Evolutionary conservation across 2,888 invertebrate genomes (phyloP), one percentile per base, ranked within the genome.

Genomic region (Pandemis corylana): DNA sequence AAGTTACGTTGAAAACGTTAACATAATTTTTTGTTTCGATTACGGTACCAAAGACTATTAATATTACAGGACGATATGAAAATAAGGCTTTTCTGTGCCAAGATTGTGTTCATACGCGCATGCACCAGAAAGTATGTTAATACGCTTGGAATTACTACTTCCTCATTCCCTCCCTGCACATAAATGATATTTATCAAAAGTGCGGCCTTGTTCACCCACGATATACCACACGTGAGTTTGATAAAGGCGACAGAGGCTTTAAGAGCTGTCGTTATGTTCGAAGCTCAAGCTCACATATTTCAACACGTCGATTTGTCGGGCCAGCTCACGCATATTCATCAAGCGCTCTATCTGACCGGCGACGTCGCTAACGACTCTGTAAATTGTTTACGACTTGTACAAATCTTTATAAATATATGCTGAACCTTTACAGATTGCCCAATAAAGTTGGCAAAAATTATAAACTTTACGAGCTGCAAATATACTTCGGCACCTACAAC

Each of bases 361-460:
- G 64, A 46, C 62, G 36, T 75, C 66, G 46, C 71, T 67, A 78
- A 78, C 73, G 72, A 76, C 77, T 72, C 69, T 72, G 77, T 79
- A 80, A 79, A 80, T 77, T 77, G 77, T 83, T 83, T 79, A 78
- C 78, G 78, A 77, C 71, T 80, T 78, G 77, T 83, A 80, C 81
- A 80, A 81, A 83, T 83, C 79, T 81, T 78, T 74, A 75, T 83
- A 82, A 84, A 84, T 72, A 71, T 67, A 81, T 66, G 78, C 76
- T 79, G 78, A 80, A 78, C 83, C 78, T 79, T 75, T 72, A 74
- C 75, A 78, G 80, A 81, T 83, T 85, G 80, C 82, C 79, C 80
- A 85, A 84, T 86, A 84, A 85, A 86, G 78, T 83, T 83, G 78
- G 84, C 85, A 85, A 86, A 87, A 85, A 83, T 84, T 78, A 83